Base-by-base conservation (phyloP, 2,888 invertebrate species). In the Micropterix aruncella region DNA sequence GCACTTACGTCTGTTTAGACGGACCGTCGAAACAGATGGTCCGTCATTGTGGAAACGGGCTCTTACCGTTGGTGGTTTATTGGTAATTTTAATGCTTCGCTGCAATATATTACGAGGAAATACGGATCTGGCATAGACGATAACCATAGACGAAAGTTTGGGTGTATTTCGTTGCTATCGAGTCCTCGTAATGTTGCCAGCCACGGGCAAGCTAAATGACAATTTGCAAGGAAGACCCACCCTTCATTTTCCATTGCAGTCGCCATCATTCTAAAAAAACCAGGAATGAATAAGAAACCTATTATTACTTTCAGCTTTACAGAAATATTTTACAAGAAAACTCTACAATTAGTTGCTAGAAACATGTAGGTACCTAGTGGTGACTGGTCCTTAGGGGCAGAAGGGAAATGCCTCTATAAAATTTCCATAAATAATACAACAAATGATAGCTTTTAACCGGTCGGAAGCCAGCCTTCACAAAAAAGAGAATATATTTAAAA, bases 211-310 rank as follows among this genome's bases (percentile, higher is more conserved):
- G 90, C 89, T 54, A 92, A 65, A 66, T 92, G 91, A 56, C 91
- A 91, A 63, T 92, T 92, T 3, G 91, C 91, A 42, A 92, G 68
- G 68, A 88, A 92, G 49, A 91, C 81, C 92, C 92, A 92, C 51
- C 82, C 75, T 9, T 91, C 91, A 45, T 82, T 77, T 49, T 69
- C 70, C 54, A 78, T 76, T 43, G 87, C 87, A 51, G 72, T 64
- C 54, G 79, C 64, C 53, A 88, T 63, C 71, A 85, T 65, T 54
- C 81, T 81, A 53, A 1, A 14, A 9, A 9, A 27, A 9, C n/a
- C 7, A 9, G 42, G 41, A 41, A 15, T 37, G 3, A 14, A 36
- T n/a, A n/a, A n/a, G n/a, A n/a, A n/a, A n/a, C 2, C 3, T n/a
- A n/a, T 3, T 4, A 18, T 41, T 17, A 37, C 19, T 17, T 42